Percentiles rank a stretch among this genome's conserved stretches.
These are phyloP conservation scores for Nannobrachium achirus DNA, from an alignment of 2,113 vertebrate genomes.

Conservation along the genomic window DNA sequence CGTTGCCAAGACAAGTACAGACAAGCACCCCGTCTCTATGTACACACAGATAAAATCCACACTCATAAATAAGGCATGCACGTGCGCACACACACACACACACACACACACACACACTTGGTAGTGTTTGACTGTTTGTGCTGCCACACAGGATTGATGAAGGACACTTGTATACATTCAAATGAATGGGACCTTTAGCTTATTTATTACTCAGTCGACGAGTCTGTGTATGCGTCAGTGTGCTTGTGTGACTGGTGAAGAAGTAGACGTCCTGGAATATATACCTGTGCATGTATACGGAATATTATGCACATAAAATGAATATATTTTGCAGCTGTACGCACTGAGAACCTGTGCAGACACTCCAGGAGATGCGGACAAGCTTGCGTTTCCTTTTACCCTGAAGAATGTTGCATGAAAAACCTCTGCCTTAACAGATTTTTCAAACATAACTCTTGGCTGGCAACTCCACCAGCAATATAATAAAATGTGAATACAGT, in stretches of 20 bases:
- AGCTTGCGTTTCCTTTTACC: constrained; percentile 23
- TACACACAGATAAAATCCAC: constrained; percentile 23
- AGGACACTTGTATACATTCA: constrained; percentile 44
- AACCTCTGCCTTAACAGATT: constrained; percentile 69
- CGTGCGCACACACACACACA: constrained; percentile 28
- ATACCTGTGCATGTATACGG: constrained; percentile 48
- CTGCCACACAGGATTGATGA: background rate
- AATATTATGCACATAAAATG: constrained; percentile 43
- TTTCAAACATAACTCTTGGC: constrained; percentile 25
- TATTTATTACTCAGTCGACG: constrained; percentile 32
- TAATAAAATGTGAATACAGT: constrained; percentile 1
- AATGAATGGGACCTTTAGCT: constrained; percentile 8
- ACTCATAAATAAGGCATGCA: constrained; percentile 45
- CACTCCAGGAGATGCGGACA: constrained; percentile 32
- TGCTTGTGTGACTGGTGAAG: constrained; percentile 22
- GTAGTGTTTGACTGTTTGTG: background rate
- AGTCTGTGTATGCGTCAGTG: background rate
- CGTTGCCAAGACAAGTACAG: constrained; percentile 34
- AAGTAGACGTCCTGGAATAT: constrained; percentile 31
- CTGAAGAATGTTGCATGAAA: constrained; percentile 68
- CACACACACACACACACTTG: constrained; percentile 27
- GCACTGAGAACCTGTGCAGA: constrained; percentile 21
- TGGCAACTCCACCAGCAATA: constrained; percentile 39
- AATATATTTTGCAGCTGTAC: constrained; percentile 20
- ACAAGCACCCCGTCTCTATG: constrained; percentile 7